Evolutionary conservation across 1,140 invertebrate genomes (phyloP).

Genomic region (Agraylea sexmaculata): DNA sequence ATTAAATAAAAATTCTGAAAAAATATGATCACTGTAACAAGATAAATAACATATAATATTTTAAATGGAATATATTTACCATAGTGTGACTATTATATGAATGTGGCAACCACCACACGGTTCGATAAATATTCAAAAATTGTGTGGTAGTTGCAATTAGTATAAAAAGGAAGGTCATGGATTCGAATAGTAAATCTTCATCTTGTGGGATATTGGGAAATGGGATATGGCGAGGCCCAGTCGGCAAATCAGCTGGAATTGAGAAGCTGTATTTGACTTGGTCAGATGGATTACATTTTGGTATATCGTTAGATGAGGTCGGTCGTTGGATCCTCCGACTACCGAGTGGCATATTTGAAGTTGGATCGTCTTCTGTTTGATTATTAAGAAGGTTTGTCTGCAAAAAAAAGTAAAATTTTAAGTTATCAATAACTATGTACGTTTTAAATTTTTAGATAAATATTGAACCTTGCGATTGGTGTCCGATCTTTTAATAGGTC

Average conservation of each 20-base stretch:
- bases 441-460: no score
- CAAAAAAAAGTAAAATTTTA: no score
- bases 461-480: no score
- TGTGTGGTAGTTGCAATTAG: conserved; percentile 65
- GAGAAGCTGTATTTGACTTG: conserved; percentile 1
- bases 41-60: conserved; percentile 1
- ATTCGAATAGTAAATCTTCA: conserved; percentile 74
- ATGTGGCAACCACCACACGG: conserved; percentile 94
- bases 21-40: conserved; percentile 16
- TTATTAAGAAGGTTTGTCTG: conserved; percentile 10
- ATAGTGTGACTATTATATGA: conserved; percentile 79
- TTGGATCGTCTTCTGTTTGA: conserved; percentile 11
- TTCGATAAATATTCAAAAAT: conserved; percentile 89
- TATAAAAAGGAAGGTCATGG: conserved; percentile 72
- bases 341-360: not conserved
- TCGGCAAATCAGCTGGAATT: conserved; percentile 19
- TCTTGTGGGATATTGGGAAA: conserved; percentile 77
- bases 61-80: conserved; percentile 45
- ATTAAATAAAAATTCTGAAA: conserved; percentile 93
- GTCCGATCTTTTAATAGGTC: no score
- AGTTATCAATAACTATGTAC: no score
- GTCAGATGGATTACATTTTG: conserved; percentile 12
- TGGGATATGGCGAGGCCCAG: conserved; percentile 64
- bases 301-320: no score
- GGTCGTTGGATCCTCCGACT: not conserved